These are phyloP conservation scores for Leptobrachium leishanense DNA, from an alignment of 2,113 vertebrate species.

Conservation along the genomic window DNA sequence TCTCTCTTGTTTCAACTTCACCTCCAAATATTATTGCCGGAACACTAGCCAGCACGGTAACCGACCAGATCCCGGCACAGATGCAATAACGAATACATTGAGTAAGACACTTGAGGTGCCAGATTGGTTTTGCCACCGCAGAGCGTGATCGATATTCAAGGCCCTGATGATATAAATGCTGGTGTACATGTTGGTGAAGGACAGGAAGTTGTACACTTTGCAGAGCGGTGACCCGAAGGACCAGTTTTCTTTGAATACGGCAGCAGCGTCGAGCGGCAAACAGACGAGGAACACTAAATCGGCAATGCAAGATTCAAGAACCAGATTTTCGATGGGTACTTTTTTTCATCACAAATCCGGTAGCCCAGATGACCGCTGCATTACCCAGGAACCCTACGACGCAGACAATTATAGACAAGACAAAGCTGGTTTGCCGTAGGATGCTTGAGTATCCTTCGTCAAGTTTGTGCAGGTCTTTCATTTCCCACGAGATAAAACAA, in stretches of 20 bases:
- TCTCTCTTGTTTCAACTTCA: background rate
- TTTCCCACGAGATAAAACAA: background rate
- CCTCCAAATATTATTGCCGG: background rate
- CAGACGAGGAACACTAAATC: conserved; percentile 7
- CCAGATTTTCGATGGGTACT: conserved; percentile 16
- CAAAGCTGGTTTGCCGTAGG: background rate
- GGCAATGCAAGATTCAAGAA: conserved; percentile 27
- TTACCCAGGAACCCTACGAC: conserved; percentile 3
- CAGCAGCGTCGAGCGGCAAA: background rate
- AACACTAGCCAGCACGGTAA: background rate
- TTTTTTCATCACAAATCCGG: conserved; percentile 12
- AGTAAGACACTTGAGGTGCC: conserved; percentile 14
- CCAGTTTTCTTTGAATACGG: background rate
- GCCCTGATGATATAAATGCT: conserved; percentile 14
- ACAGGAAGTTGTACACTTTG: conserved; percentile 5
- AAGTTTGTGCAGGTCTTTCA: background rate
- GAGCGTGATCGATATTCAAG: conserved; percentile 10
- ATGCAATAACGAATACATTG: background rate
- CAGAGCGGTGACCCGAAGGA: background rate
- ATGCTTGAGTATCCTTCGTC: background rate
- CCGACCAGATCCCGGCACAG: background rate
- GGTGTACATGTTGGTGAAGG: conserved; percentile 9
- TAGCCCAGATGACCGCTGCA: conserved; percentile 13
- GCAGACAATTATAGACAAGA: background rate
- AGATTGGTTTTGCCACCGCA: conserved; percentile 17